A percentile compares a stretch with the other conserved stretches of the same genome.
These are phyloP conservation scores for Danaus melanippus DNA, from an alignment of 1,140 invertebrate genomes.

Conservation along the genomic window DNA sequence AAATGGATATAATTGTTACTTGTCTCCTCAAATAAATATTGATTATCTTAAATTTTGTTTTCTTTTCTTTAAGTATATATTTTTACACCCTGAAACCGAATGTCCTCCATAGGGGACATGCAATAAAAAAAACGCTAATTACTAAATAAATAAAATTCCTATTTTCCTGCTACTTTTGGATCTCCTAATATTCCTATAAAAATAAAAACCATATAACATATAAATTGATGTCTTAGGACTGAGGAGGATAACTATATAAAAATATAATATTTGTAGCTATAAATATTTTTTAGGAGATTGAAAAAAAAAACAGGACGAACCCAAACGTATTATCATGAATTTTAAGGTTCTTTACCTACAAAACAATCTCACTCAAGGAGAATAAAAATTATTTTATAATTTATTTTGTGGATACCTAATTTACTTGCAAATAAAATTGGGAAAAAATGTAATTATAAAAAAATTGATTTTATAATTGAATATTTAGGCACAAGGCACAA, in stretches of 20 bases:
- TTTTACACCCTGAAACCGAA: constrained; percentile 7
- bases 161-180: constrained; percentile 7
- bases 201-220: constrained; percentile 8
- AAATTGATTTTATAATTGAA: too few species aligned
- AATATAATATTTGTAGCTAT: too few species aligned
- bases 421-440: too few species aligned
- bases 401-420: too few species aligned
- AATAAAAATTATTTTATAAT: too few species aligned
- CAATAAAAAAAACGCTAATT: constrained; percentile 7
- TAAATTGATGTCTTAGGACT: constrained; percentile 7
- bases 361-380: too few species aligned
- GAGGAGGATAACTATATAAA: constrained; percentile 5
- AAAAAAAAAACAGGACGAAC: too few species aligned
- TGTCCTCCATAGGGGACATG: constrained; percentile 2
- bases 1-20: constrained; percentile 8
- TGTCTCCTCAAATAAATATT: constrained; percentile 8
- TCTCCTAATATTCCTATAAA: constrained; percentile 8
- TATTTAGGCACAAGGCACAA: too few species aligned
- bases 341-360: too few species aligned
- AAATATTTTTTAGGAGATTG: too few species aligned
- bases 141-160: constrained; percentile 6
- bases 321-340: too few species aligned
- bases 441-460: too few species aligned
- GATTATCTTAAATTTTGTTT: constrained; percentile 8
- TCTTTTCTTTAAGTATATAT: constrained; percentile 7